A percentile compares a stretch with the other conserved stretches of the same genome.
Evolutionary conservation across 2,888 invertebrate genomes (phyloP).

Genomic region (Amphimallon solstitiale): DNA sequence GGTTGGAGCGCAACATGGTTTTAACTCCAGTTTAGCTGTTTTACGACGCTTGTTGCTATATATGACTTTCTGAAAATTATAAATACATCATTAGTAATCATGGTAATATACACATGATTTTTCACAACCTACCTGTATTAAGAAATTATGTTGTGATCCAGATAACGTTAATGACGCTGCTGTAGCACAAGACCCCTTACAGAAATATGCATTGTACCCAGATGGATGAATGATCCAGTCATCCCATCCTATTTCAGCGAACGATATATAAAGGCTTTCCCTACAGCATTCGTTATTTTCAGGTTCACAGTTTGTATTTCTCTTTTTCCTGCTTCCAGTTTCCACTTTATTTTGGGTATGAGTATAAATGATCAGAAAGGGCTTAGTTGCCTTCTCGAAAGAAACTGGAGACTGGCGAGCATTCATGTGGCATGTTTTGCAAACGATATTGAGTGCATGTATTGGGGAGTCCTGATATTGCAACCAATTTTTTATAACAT

Average conservation of each 20-base stretch:
- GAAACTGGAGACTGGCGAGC: constrained; percentile 75
- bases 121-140: constrained; percentile 73
- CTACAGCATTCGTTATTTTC: constrained; percentile 82
- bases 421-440: constrained; percentile 78
- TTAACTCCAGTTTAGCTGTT: constrained; percentile 69
- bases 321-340: constrained; percentile 49
- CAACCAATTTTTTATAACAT: constrained; percentile 81
- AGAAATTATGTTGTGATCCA: constrained; percentile 74
- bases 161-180: constrained; percentile 76
- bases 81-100: constrained; percentile 17
- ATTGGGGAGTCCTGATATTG: constrained; percentile 73
- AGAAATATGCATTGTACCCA: constrained; percentile 89
- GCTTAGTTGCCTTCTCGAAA: constrained; percentile 74
- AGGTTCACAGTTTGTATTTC: constrained; percentile 76
- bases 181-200: constrained; percentile 81
- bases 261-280: constrained; percentile 83
- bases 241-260: constrained; percentile 87
- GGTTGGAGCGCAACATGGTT: constrained; percentile 88
- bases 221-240: constrained; percentile 87
- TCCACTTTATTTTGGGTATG: constrained; percentile 72
- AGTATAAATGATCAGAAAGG: constrained; percentile 83
- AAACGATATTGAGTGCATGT: constrained; percentile 80
- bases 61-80: constrained; percentile 73
- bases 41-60: constrained; percentile 65
- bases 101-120: not conserved